Evolutionary conservation across 2,797 vertebrate species (phyloP), one percentile per base, ranked within the genome.

Genomic region (Fringilla coelebs): DNA sequence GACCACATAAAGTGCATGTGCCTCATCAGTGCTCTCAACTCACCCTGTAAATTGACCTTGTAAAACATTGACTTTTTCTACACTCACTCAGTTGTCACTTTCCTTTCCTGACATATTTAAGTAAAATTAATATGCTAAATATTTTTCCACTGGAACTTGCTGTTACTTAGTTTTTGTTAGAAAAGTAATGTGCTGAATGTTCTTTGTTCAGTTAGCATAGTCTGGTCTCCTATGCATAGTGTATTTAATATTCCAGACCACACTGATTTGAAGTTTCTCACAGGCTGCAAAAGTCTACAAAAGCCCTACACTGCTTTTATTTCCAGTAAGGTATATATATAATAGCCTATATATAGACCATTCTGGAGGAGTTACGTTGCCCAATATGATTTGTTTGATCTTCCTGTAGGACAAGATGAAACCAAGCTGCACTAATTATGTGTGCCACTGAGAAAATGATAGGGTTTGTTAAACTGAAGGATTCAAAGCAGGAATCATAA

Each of bases 1-100:
- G 61, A 80, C 1, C 9, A 14, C 49, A 36, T 5, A 2, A 13
- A 45, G 38, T 43, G 7, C 31, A 17, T 4, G 6, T 31, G 17
- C 7, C 51, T 86, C 17, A n/a, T 12, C 3, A 9, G 15, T 26
- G 43, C 0, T 0, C 38, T 80, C 72, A 78, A 22, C 7, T 77
- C n/a, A 34, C 16, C 7, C n/a, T 48, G 29, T 34, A 52, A 65
- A 45, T 4, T 25, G 13, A 18, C n/a, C 40, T 84, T 80, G 62
- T n/a, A 46, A 54, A 76, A 32, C 3, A 36, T 8, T 0, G 0
- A 1, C 7, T 14, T 80, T 65, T 77, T 38, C 41, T 77, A 9
- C 9, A 24, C 5, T 14, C 4, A 74, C 46, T 80, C n/a, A 21
- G 7, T 36, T 58, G 28, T 54, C 17, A 14, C 14, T 88, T 91